These are phyloP conservation scores for Neoaliturus tenellus DNA, from an alignment of 2,888 invertebrate genomes.

Conservation along the genomic window DNA sequence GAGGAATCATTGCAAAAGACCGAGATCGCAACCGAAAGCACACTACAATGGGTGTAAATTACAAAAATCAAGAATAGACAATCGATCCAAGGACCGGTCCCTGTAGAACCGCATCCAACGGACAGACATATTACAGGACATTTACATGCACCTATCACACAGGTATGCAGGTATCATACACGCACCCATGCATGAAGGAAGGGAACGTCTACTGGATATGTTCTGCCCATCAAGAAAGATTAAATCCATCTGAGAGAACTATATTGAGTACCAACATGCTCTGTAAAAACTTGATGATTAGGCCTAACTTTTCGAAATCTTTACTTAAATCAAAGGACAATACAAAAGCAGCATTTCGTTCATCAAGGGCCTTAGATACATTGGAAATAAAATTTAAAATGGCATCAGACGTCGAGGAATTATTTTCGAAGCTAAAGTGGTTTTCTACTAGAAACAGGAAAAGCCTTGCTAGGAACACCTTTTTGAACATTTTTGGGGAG, in stretches of 20 bases:
- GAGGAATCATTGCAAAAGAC: not conserved
- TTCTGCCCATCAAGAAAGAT: not conserved
- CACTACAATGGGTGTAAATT: not conserved
- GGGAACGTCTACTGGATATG: too few species aligned
- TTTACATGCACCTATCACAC: not conserved
- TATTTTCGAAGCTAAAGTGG: not conserved
- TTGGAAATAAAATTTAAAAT: not conserved
- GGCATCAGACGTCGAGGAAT: not conserved
- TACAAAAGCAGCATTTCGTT: not conserved
- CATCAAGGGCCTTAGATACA: constrained; percentile 5
- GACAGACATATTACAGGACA: too few species aligned
- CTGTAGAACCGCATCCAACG: too few species aligned
- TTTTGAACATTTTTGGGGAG: too few species aligned
- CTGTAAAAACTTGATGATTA: not conserved
- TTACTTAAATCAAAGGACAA: not conserved
- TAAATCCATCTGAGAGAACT: not conserved
- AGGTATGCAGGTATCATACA: too few species aligned
- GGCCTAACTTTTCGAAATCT: not conserved
- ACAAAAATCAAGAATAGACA: not conserved
- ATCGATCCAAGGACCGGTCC: not conserved
- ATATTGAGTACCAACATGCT: not conserved
- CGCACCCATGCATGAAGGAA: too few species aligned
- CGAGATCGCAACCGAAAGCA: not conserved
- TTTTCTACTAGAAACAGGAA: not conserved
- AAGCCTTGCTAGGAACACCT: too few species aligned